Evolutionary conservation across 2,113 vertebrate species (phyloP).

Genomic region (Cheirogaleus medius): DNA sequence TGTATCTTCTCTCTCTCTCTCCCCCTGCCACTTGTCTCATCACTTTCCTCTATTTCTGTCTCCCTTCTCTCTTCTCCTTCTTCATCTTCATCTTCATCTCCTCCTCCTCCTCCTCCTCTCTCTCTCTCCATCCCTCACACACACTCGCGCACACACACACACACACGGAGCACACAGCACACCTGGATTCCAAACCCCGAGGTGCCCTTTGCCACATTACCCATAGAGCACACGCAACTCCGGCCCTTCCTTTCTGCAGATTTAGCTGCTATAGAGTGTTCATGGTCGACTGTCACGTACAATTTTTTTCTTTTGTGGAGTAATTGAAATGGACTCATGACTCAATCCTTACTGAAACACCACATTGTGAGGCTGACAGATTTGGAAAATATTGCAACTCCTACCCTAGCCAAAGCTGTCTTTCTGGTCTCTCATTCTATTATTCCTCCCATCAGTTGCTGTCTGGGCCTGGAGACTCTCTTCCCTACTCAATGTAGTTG

Average conservation of each 20-base stretch:
- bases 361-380: constrained; percentile 69
- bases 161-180: background rate
- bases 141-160: background rate
- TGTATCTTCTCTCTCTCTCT: background rate
- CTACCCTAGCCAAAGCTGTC: constrained; percentile 58
- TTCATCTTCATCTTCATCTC: background rate
- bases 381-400: constrained; percentile 59
- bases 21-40: background rate
- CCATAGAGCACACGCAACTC: background rate
- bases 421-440: constrained; percentile 65
- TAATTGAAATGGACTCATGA: constrained; percentile 71
- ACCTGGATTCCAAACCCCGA: background rate
- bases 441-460: constrained; percentile 53
- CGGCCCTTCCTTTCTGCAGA: background rate
- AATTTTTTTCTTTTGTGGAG: constrained; percentile 66
- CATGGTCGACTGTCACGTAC: constrained; percentile 63
- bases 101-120: background rate
- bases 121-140: background rate
- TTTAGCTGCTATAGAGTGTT: background rate
- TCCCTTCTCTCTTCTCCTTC: no score
- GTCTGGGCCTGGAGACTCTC: constrained; percentile 24
- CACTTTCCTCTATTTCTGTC: background rate
- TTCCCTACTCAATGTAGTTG: constrained; percentile 50
- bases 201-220: background rate
- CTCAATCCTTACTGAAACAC: constrained; percentile 68